These are phyloP conservation scores for Penaeus chinensis DNA, from an alignment of 1,140 invertebrate genomes.

Conservation along the genomic window DNA sequence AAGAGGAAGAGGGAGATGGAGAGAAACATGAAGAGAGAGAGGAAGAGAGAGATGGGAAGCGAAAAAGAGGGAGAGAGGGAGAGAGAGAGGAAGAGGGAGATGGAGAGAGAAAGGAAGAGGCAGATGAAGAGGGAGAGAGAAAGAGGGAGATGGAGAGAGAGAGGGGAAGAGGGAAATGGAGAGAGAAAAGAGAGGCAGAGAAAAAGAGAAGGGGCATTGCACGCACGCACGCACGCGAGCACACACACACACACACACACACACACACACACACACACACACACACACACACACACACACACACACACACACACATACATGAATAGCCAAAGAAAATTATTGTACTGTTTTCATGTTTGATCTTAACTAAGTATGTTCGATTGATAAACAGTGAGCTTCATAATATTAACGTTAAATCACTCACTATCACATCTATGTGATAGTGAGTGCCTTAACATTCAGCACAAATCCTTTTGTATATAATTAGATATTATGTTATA, in stretches of 20 bases:
- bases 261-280: conserved; percentile 9
- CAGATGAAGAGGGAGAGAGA: not conserved
- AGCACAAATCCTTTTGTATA: too few relatives aligned
- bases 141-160: not conserved
- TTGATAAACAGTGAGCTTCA: too few relatives aligned
- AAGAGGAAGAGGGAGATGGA: too few relatives aligned
- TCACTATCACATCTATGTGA: too few relatives aligned
- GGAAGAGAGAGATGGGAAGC: not conserved
- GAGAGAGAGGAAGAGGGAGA: not conserved
- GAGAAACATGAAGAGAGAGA: not conserved
- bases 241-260: conserved; percentile 5
- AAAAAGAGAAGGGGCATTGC: not conserved
- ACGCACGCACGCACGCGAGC: not conserved
- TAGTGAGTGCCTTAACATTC: too few relatives aligned
- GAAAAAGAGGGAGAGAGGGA: not conserved
- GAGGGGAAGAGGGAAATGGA: conserved; percentile 16
- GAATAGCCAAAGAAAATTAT: not conserved
- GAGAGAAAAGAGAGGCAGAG: not conserved
- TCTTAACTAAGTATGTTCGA: too few relatives aligned
- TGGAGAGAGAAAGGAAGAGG: not conserved
- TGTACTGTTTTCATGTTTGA: not conserved
- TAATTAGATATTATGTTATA: too few relatives aligned
- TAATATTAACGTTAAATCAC: too few relatives aligned
- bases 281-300: conserved; percentile 11
- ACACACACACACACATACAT: not conserved